These are phyloP conservation scores for Xylota segnis DNA, from an alignment of 2,888 invertebrate species.

Conservation along the genomic window DNA sequence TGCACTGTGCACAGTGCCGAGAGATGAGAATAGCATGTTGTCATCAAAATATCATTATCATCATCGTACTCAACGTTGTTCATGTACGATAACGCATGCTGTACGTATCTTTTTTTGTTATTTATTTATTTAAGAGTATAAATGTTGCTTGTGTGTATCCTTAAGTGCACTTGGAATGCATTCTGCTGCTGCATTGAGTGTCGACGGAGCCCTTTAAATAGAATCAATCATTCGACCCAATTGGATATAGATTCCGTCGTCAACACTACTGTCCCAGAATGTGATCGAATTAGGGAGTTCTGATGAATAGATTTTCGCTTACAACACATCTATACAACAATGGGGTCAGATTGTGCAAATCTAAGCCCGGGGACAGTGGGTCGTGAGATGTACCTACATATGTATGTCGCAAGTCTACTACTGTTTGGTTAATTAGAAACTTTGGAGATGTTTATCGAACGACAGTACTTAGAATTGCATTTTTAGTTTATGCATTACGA, in stretches of 20 bases:
- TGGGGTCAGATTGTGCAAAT: background rate
- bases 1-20: background rate
- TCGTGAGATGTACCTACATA: background rate
- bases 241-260: background rate
- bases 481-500: background rate
- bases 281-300: background rate
- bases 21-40: constrained; percentile 13
- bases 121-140: no score
- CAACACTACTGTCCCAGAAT: background rate
- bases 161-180: constrained; percentile 10
- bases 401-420: background rate
- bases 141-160: background rate
- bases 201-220: background rate
- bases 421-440: background rate
- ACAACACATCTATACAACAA: background rate
- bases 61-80: background rate
- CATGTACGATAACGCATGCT: background rate
- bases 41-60: constrained; percentile 24
- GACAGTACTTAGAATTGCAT: background rate
- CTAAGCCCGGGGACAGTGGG: background rate
- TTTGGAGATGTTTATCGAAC: background rate
- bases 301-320: background rate
- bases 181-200: background rate
- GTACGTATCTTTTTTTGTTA: no score
- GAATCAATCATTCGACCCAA: constrained; percentile 17